Percentiles rank a stretch among this genome's conserved stretches.
Evolutionary conservation across 1,140 invertebrate species (phyloP).

Genomic region (Pemphigus obesinymphae): DNA sequence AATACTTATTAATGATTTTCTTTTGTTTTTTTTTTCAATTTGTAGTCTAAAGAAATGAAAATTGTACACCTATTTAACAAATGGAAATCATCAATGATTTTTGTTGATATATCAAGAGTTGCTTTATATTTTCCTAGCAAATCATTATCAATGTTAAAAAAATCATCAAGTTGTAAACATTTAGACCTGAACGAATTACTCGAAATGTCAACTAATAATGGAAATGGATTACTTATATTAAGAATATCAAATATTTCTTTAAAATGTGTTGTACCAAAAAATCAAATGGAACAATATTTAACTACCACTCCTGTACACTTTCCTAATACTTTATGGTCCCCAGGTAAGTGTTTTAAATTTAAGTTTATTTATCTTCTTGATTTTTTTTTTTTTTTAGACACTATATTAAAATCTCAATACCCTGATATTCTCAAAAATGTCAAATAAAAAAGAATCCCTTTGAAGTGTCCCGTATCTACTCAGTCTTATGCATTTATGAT

Average conservation of each 20-base stretch:
- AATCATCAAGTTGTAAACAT: neutral
- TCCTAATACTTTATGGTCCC: conserved; percentile 20
- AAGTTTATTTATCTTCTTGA: neutral
- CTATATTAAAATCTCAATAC: no score
- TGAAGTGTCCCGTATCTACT: no score
- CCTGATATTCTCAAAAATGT: no score
- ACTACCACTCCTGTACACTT: neutral
- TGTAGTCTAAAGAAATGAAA: conserved; percentile 18
- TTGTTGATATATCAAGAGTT: conserved; percentile 27
- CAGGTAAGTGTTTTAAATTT: neutral
- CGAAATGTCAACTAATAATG: neutral
- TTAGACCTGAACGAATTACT: neutral
- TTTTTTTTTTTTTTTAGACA: no score
- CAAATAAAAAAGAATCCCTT: no score
- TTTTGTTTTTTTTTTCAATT: neutral
- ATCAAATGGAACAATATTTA: conserved; percentile 35
- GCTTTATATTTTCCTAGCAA: conserved; percentile 32
- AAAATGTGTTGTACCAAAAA: conserved; percentile 17
- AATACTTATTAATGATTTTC: neutral
- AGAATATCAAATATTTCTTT: conserved; percentile 26
- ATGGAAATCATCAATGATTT: conserved; percentile 28
- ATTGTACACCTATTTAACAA: conserved; percentile 22
- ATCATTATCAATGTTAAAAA: conserved; percentile 33
- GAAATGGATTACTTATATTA: conserved; percentile 11
- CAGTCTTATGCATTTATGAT: no score